Base-by-base conservation (phyloP, 2,888 invertebrate genomes). In the Hemicrepidius hirtus region DNA sequence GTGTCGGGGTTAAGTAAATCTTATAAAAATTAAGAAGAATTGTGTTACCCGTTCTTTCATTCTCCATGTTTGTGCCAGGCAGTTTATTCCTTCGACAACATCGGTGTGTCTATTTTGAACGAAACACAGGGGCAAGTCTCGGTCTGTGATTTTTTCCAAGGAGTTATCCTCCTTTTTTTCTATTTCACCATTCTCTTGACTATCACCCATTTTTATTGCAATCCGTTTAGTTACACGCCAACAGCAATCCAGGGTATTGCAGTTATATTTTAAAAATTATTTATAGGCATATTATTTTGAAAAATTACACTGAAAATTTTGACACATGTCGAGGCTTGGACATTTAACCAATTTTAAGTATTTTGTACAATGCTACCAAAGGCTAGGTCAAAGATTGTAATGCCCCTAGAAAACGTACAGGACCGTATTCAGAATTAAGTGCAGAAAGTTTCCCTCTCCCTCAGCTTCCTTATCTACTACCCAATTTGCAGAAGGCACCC, bases 41-140 rank as follows among this genome's bases (percentile, higher is more conserved):
- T n/a, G 57, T 35, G 21, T 41, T 85, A 95, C 95, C 90, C 96
- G 91, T 85, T 97, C 97, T 85, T 97, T 96, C 89, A 97, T 95
- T 80, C 97, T 90, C 97, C 97, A 98, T 76, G 94, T 92, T 82
- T 95, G 95, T 9, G 92, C 89, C 70, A 91, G 88, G 79, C 90
- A 90, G 79, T 89, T 88, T 60, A 90, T 88, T 10, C 92, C 92
- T 81, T 92, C 91, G 71, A 94, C 93, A 49, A 88, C 86, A 81
- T 95, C 94, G 69, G 90, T 90, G 82, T 96, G 95, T 53, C 95
- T 89, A 73, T 91, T 92, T 84, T 92, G 90, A 81, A 90, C 90
- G 84, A 94, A 96, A 79, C 93, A 91, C 75, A 95, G 85, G 60
- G 93, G 92, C 83, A 93, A 88, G 85, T 90, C 90, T 89, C 91